Percentiles rank a stretch among this genome's conserved stretches.
Conservation (phyloP, 1,140 invertebrate species). For the Neotoxoptera formosana region DNA sequence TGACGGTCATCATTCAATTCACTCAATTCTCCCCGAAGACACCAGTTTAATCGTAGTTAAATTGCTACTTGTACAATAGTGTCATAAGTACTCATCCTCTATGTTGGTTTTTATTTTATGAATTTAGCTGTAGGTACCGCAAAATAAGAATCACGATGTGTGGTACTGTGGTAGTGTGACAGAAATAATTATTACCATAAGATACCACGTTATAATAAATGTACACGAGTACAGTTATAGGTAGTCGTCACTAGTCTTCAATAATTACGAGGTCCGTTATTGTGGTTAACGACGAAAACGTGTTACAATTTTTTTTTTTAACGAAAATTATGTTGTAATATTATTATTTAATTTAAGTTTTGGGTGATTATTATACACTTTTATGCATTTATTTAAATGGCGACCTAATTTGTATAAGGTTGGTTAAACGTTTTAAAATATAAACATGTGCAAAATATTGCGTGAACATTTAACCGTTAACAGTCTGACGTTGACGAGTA, state of each 20-base stretch:
- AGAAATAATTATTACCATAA: slow-evolving; percentile 27
- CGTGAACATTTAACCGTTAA: slow-evolving; percentile 18
- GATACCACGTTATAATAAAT: slow-evolving; percentile 10
- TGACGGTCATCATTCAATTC: not conserved
- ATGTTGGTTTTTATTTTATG: not conserved
- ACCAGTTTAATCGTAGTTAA: not conserved
- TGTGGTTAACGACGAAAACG: not conserved
- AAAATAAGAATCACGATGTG: slow-evolving; percentile 41
- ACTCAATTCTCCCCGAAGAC: not conserved
- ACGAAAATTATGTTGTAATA: not conserved
- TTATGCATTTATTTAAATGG: slow-evolving; percentile 4
- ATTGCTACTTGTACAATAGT: not conserved
- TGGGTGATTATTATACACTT: not conserved
- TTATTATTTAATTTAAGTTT: not conserved
- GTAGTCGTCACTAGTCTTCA: not conserved
- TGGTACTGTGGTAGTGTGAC: slow-evolving; percentile 25
- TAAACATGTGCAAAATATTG: not conserved
- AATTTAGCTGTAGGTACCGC: slow-evolving; percentile 22
- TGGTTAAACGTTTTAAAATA: not conserved
- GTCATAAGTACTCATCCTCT: not conserved
- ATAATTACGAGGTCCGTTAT: slow-evolving; percentile 24
- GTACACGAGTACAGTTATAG: slow-evolving; percentile 18
- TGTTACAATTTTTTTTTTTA: not conserved
- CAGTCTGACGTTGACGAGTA: slow-evolving; percentile 15
- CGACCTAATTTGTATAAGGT: slow-evolving; percentile 14